A percentile compares a stretch with the other conserved stretches of the same genome.
Evolutionary conservation across 2,113 vertebrate genomes (phyloP).

Genomic region (Mirza zaza): DNA sequence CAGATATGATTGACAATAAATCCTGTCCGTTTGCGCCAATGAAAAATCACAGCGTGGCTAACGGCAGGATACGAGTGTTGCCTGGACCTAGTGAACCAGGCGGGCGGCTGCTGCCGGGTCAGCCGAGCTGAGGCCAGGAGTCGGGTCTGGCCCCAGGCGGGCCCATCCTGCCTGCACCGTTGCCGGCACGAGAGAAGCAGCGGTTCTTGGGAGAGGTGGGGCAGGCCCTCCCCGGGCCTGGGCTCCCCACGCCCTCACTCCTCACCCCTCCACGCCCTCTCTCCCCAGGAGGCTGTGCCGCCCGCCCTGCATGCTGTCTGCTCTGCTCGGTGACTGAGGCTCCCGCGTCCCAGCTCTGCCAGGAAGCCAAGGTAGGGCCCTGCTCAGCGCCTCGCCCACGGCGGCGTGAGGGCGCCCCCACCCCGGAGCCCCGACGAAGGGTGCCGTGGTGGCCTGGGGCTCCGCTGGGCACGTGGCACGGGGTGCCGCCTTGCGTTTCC

Average conservation of each 20-base stretch:
- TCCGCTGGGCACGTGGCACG: accelerated
- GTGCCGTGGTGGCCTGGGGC: neutral
- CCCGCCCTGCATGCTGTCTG: neutral
- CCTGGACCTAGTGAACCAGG: neutral
- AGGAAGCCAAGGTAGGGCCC: slow-evolving; percentile 48
- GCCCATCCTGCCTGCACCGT: neutral
- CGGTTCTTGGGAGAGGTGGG: neutral
- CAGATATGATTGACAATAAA: neutral
- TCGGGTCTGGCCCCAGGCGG: neutral
- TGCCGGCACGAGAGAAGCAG: neutral
- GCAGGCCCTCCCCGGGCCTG: neutral
- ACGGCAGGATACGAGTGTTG: accelerated
- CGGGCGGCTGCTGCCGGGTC: too few species aligned
- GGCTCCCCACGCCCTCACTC: neutral
- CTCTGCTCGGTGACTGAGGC: neutral
- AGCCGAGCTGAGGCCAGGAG: neutral
- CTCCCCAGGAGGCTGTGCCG: neutral
- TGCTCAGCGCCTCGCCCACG: neutral
- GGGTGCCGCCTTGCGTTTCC: neutral
- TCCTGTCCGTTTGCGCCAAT: neutral
- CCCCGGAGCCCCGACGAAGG: too few species aligned
- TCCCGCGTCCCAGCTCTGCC: neutral
- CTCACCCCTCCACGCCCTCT: neutral
- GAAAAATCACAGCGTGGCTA: neutral
- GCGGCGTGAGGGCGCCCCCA: neutral